Conservation (phyloP, 1,140 invertebrate genomes). For the Gryllus bimaculatus region DNA sequence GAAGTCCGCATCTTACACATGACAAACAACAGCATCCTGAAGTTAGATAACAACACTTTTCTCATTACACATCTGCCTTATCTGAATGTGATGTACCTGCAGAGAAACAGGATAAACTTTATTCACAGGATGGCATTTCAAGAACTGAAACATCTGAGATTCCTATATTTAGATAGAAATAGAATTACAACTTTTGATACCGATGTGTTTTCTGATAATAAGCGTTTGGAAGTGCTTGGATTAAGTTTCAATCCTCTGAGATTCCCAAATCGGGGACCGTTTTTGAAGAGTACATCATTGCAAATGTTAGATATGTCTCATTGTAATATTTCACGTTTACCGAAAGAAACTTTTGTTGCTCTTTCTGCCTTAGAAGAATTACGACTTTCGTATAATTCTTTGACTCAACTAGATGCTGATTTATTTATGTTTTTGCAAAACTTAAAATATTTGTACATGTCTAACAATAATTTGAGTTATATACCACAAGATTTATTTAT, state of each 20-base stretch:
- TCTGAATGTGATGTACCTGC: conserved; percentile 10
- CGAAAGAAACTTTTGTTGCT: neutral
- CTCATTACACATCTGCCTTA: neutral
- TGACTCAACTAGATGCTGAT: neutral
- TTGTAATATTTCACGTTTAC: neutral
- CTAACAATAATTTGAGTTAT: neutral
- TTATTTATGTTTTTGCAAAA: neutral
- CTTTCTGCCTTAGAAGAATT: neutral
- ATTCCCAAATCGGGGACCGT: neutral
- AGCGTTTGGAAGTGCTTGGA: neutral
- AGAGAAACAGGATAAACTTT: neutral
- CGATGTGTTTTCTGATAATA: neutral
- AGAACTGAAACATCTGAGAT: neutral
- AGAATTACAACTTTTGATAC: conserved; percentile 2
- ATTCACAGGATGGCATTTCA: neutral
- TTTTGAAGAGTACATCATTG: neutral
- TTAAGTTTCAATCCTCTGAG: neutral
- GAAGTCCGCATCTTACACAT: neutral
- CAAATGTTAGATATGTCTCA: neutral
- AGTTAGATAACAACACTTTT: neutral
- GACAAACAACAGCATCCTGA: neutral
- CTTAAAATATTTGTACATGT: neutral
- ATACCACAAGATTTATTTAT: neutral
- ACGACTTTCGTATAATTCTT: neutral
- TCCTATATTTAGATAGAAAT: conserved; percentile 10